Base-by-base conservation (phyloP, 2,113 vertebrate species). In the Dolichotis patagonum region DNA sequence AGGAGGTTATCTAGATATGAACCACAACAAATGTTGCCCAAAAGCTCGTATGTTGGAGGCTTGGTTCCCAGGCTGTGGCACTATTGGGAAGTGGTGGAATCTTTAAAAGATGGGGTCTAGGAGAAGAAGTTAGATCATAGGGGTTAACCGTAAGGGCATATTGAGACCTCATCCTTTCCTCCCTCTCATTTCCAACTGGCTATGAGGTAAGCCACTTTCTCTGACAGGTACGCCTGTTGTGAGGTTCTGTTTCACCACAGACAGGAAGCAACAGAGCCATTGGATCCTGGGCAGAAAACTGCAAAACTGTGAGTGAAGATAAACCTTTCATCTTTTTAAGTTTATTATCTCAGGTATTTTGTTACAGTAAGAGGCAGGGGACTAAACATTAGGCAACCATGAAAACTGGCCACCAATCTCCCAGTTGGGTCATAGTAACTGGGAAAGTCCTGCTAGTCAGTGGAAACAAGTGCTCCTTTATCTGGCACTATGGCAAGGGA, bases 371-470 rank as follows among this genome's bases (percentile, higher is more conserved):
- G 1, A 5, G 52, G 35, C 60, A 88, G 52, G 14, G 11, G n/a
- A 56, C 14, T 35, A 28, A 19, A 56, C 10, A 32, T 49, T 7
- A 38, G 26, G 52, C 5, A 4, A 32, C 32, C 0, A 16, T 83
- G 77, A 60, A 41, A 46, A 46, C 24, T 7, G 0, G 4, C 5
- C 5, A 11, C 26, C 6, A 17, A 7, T 49, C 13, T 69, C n/a
- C 56, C 0, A 3, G 28, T 38, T 2, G 14, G 46, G 82, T 24
- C 14, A 3, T 13, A 13, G 62, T 60, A 46, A 43, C 38, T 20
- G 7, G 35, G 56, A 43, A 75, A 65, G 63, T n/a, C 24, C 30
- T 24, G 3, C 1, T 0, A 0, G 32, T 5, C 4, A 3, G 38
- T 24, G 49, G 38, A 26, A 9, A 32, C 20, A 49, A 75, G 54